A percentile compares a stretch with the other conserved stretches of the same genome.
Conservation (phyloP, 2,797 vertebrate species). For the Alectoris magna region DNA sequence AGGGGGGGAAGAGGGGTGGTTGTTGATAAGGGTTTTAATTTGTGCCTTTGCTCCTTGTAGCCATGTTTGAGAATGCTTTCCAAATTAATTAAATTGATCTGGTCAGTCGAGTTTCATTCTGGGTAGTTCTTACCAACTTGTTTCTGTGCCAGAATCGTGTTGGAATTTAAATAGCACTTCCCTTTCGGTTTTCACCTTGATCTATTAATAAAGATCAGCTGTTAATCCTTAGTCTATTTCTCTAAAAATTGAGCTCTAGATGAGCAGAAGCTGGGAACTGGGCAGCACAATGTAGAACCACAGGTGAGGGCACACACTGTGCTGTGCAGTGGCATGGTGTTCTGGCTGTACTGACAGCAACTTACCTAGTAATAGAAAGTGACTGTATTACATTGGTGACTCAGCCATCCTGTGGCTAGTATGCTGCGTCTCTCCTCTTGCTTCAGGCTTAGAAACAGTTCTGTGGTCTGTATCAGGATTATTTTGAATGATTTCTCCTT, state of each 20-base stretch:
- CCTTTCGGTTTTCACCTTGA: neutral
- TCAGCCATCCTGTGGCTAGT: neutral
- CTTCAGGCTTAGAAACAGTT: constrained; percentile 17
- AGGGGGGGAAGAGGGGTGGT: neutral
- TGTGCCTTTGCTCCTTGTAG: neutral
- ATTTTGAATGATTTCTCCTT: neutral
- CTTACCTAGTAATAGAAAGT: neutral
- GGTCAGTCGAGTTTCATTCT: neutral
- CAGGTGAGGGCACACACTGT: fast-evolving
- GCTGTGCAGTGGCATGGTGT: neutral
- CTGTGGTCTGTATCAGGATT: neutral
- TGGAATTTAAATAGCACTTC: neutral
- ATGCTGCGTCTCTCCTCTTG: neutral
- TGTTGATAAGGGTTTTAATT: neutral
- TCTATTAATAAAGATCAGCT: neutral
- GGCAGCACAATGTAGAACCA: neutral
- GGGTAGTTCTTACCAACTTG: neutral
- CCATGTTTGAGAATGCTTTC: neutral
- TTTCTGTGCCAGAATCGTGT: neutral
- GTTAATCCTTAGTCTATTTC: neutral
- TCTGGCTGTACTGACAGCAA: neutral
- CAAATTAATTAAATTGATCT: neutral
- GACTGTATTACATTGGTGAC: neutral
- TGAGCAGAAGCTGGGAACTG: neutral
- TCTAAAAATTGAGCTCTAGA: neutral